Base-by-base conservation (phyloP, 2,113 vertebrate genomes). In the Vimba vimba region DNA sequence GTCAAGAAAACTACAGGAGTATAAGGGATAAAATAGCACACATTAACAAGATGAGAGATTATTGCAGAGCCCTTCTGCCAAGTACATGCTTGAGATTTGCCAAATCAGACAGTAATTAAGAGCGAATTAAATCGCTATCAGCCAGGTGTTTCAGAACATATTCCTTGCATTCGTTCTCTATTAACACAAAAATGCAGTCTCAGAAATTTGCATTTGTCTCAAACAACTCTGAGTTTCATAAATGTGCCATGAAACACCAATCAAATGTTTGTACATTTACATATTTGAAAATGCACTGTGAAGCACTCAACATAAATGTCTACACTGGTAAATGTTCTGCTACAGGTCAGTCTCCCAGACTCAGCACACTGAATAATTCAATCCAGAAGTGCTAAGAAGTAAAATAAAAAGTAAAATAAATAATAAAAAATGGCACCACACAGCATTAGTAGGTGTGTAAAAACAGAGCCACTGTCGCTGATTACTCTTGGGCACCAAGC, bases 71-170 rank as follows among this genome's bases (percentile, higher is more conserved):
- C 7, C 57, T 57, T 76, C 45, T 85, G 79, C 27, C 79, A 71
- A 75, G 79, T 78, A 33, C 39, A 82, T 12, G 17, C 60, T 66
- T 80, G 25, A 69, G 64, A 47, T 64, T 79, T 82, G 60, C 79
- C 52, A 85, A 82, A 88, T 82, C 83, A 85, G 36, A 62, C 15
- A 74, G 86, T 50, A 86, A 86, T 86, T 83, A 83, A 30, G 55
- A 82, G 33, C 25, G 62, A 57, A 83, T 79, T 83, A 69, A 79
- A 83, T 73, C 6, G 0, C 79, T 73, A 68, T 86, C 87, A 85
- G 45, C 62, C 62, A 86, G 85, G 71, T 85, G 82, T 79, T 87
- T 75, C 60, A 89, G 81, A 45, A 86, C 59, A 86, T 88, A 83
- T 88, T 88, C 79, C 85, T 50, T 27, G 57, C 52, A 43, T 78